Conservation (phyloP, 1,140 invertebrate genomes). For the Zaprionus inermis region DNA sequence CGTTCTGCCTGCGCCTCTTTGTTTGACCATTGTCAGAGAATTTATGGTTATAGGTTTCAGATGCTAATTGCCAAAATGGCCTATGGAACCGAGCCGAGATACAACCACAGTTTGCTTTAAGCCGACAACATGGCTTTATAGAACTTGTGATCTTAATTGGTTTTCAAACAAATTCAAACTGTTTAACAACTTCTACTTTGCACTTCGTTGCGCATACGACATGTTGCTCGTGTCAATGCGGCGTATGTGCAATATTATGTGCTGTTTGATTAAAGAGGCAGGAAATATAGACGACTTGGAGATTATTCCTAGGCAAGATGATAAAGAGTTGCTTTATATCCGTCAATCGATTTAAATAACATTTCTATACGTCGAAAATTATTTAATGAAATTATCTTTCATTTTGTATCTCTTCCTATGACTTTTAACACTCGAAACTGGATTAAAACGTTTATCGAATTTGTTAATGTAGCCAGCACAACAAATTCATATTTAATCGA, state of each 20-base stretch:
- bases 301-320: too few species aligned
- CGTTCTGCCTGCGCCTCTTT: constrained; percentile 1
- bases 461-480: neutral
- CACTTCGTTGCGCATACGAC: neutral
- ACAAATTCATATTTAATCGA: neutral
- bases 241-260: neutral
- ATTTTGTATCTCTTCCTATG: neutral
- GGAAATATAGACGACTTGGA: neutral
- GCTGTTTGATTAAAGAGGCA: neutral
- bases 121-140: neutral
- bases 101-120: constrained; percentile 11
- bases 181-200: neutral
- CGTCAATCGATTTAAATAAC: too few species aligned
- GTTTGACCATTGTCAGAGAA: constrained; percentile 45
- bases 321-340: too few species aligned
- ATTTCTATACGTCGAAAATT: neutral
- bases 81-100: neutral
- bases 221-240: neutral
- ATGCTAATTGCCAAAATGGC: constrained; percentile 61
- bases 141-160: neutral
- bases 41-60: constrained; percentile 68
- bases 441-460: neutral
- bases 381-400: neutral
- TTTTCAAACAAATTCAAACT: neutral
- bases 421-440: neutral